Base-by-base conservation (phyloP, 2,888 invertebrate genomes). In the Heteromyza rotundicornis region DNA sequence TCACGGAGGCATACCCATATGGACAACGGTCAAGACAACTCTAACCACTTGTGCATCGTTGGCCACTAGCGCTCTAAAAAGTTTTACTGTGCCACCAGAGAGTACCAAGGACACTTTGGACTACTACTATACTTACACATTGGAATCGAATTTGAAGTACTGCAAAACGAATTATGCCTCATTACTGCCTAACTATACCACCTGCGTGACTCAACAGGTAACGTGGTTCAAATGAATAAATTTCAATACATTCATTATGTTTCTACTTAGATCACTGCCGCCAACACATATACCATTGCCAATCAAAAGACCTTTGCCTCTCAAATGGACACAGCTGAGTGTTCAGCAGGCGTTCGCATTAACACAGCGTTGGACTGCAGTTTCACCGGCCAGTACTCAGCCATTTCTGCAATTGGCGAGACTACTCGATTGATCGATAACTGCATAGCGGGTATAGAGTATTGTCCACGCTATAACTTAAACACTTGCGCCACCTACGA, bases 131-230 rank as follows among this genome's bases (percentile, higher is more conserved):
- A 62, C 49, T 5, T 54, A 7, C 12, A 51, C 63, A 8, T 57
- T 67, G 35, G 57, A 57, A 12, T 50, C 14, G 2, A n/a, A 35
- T 1, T 17, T 70, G 2, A 47, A 17, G 8, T 47, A 27, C 20
- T 70, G 68, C 44, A 20, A 44, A 14, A 59, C 58, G 7, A 51
- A 60, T 22, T 19, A 50, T 54, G 12, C 50, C 12, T 51, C 35
- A 12, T 14, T 55, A 1, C 36, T 22, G n/a, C 19, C 54, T 1
- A 65, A 68, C 27, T 64, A 67, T 22, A 66, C 70, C 1, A n/a
- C 56, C 7, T 70, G 70, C 32, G 60, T 62, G 2, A 60, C 63
- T 1, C 51, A 62, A 62, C 60, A 58, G 66, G 70, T 68, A 49
- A 64, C 64, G 63, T 12, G 19, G 23, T 19, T 3, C 20, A 24